Evolutionary conservation across 2,888 invertebrate genomes (phyloP).

Genomic region (Didymodactylos carnosus): DNA sequence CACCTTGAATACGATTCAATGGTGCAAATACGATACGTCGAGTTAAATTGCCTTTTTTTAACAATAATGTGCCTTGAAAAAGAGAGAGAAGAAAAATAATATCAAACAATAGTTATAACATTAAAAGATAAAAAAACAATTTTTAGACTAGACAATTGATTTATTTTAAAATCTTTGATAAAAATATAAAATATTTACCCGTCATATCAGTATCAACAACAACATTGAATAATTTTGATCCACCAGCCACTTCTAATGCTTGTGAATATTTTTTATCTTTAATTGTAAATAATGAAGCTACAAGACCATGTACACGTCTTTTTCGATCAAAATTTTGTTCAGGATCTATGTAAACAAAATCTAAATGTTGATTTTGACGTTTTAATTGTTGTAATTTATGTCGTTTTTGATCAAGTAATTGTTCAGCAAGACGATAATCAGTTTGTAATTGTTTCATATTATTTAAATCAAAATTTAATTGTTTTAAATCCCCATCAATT

Average conservation of each 20-base stretch:
- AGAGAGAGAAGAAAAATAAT: not conserved
- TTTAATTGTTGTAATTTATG: constrained; percentile 11
- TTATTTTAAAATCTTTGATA: constrained; percentile 24
- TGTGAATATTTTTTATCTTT: constrained; percentile 49
- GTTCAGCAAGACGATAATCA: not conserved
- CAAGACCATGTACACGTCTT: constrained; percentile 23
- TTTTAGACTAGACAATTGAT: no score
- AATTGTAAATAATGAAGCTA: constrained; percentile 51
- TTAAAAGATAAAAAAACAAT: no score
- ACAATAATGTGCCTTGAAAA: constrained; percentile 47
- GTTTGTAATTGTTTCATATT: not conserved
- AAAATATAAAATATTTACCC: constrained; percentile 24
- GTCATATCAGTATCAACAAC: constrained; percentile 68
- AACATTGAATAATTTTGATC: constrained; percentile 64
- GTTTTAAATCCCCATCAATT: not conserved
- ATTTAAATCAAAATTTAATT: constrained; percentile 15
- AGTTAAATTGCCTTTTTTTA: constrained; percentile 59
- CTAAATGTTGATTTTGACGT: constrained; percentile 8
- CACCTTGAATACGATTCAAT: constrained; percentile 59
- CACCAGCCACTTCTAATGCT: constrained; percentile 66
- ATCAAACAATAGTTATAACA: no score
- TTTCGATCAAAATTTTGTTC: constrained; percentile 10
- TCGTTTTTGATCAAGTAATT: constrained; percentile 1
- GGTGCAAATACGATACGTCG: constrained; percentile 68
- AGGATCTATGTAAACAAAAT: constrained; percentile 8